Evolutionary conservation across 2,888 invertebrate genomes (phyloP), one percentile per base, ranked within the genome.

Genomic region (Holacanthella duospinosa): DNA sequence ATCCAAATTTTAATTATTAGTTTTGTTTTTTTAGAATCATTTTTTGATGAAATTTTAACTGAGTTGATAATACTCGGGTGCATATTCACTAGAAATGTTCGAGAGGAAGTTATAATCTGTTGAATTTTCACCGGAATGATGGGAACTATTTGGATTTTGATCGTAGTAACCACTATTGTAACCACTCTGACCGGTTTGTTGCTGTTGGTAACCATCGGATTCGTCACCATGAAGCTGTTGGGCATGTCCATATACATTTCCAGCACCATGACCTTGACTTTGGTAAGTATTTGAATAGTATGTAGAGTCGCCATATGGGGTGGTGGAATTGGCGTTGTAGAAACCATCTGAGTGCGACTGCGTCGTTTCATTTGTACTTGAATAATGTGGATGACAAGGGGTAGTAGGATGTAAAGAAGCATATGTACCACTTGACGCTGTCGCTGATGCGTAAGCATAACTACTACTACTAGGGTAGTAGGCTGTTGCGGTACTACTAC

Each of bases 21-120:
- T n/a, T n/a, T n/a, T n/a, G n/a, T n/a, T n/a, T n/a, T n/a, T n/a
- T n/a, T n/a, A n/a, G n/a, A n/a, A n/a, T n/a, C n/a, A 24, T 53
- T 53, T 53, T 6, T 12, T 48, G 6, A 9, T n/a, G 21, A 48
- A n/a, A 4, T 48, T 66, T 82, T 81, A 82, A 79, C 84, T 85
- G 77, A 85, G 82, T 77, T 85, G 84, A 76, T 93, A 93, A 78
- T 93, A 93, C 78, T 93, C 93, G 9, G 92, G 92, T 25, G 89
- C 89, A 77, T 92, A 93, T 77, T 93, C 93, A 77, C 91, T 93
- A 68, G 92, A 90, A 75, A 93, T 81, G 77, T 89, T 93, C 79
- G 91, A 90, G 68, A 93, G 82, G 77, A 93, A 93, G 78, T 93
- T 93, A 79, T 93, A 93, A 78, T 93, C 93, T 29, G 92, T 68